Evolutionary conservation across 64 coral and sea anemone species (phyloP), one percentile per base, ranked within the genome.

Genomic region (Montipora cactus): DNA sequence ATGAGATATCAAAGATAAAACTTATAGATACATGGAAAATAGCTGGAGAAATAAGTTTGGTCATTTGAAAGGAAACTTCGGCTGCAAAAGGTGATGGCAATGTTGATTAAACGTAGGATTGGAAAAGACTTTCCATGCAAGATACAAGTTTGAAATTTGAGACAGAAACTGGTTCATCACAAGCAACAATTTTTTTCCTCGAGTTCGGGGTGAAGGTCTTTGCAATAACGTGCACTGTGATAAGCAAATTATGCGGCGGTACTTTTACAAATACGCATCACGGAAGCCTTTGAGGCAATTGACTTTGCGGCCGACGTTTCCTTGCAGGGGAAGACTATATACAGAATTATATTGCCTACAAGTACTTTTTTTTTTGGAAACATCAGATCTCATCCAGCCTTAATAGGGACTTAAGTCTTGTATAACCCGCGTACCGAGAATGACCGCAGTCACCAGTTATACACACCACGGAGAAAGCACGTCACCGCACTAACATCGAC

Each of bases 21-120:
- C 19, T 85, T 71, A 70, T 85, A 85, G 16, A 71, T 70, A 86
- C 61, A 86, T 51, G 19, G 82, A 71, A 86, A 86, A 86, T 71
- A 68, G 64, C 64, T 70, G 18, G 82, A 86, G 64, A 86, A 86
- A 86, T 21, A 50, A 59, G 62, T 21, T 22, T 49, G 82, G 45
- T 71, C 70, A 86, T 86, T 49, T 51, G 8, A 7, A n/a, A 20
- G 64, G 82, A 86, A 86, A 72, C 64, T 45, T 86, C 82, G 61
- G 15, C 82, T 86, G 82, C 2, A 86, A 86, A 72, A 48, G 64
- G 2, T 3, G 18, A 23, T 71, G 37, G 37, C 37, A 37, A 37
- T 37, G 37, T 37, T 37, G 37, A 37, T 37, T 37, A 37, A 37
- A 37, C 37, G 37, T 37, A 2, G 37, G 4, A 67, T 14, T 18